phyloP scores from a whole-genome alignment of 2,113 vertebrate species.

The Myocastor coypus region DNA sequence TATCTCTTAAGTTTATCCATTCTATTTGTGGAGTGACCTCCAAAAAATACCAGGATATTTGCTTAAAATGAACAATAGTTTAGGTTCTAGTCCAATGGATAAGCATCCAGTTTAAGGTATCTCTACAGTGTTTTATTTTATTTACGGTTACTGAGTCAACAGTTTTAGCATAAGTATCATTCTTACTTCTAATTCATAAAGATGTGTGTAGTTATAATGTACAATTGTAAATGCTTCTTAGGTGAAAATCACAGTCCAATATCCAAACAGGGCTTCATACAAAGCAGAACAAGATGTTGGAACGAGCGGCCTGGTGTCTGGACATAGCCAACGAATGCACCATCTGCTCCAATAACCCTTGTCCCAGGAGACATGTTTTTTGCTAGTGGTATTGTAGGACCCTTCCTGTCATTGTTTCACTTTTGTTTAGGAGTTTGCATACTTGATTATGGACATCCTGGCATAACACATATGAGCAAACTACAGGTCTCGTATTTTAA shows the following conservation, averaged over 20 bases:
- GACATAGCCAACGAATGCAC: constrained; percentile 60
- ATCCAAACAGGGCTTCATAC: background rate
- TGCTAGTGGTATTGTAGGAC: constrained; percentile 71
- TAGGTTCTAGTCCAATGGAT: background rate
- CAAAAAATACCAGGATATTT: background rate
- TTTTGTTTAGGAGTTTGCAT: constrained; percentile 68
- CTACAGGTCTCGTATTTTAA: constrained; percentile 30
- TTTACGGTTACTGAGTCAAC: background rate
- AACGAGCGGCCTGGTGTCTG: constrained; percentile 75
- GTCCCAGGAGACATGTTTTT: constrained; percentile 69
- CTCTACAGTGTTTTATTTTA: background rate
- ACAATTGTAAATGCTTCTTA: constrained; percentile 46
- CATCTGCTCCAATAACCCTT: constrained; percentile 80
- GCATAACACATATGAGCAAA: constrained; percentile 31
- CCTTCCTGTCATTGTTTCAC: constrained; percentile 47
- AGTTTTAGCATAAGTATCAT: constrained; percentile 53
- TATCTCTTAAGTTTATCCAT: background rate
- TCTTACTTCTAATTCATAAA: constrained; percentile 43
- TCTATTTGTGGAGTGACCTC: background rate
- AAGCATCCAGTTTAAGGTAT: background rate
- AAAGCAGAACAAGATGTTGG: background rate
- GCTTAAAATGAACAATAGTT: constrained; percentile 34
- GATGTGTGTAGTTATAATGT: background rate
- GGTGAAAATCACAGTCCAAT: constrained; percentile 14
- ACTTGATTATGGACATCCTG: background rate